Evolutionary conservation across 1,140 invertebrate species (phyloP).

Genomic region (Tenebrio molitor): DNA sequence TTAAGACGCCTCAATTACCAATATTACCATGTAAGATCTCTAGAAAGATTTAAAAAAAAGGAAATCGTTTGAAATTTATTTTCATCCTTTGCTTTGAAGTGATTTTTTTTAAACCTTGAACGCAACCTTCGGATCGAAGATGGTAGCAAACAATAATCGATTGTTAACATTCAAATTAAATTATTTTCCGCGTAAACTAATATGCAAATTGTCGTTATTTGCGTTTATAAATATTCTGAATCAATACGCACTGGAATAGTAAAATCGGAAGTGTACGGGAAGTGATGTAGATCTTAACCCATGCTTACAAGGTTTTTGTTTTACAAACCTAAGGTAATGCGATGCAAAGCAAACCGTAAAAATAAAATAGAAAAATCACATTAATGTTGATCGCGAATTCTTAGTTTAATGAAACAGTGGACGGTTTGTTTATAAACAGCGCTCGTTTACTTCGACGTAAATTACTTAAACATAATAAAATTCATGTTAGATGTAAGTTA

Average conservation of each 20-base stretch:
- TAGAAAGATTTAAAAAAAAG: conserved; percentile 8
- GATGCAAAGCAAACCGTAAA: no score
- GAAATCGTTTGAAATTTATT: conserved; percentile 17
- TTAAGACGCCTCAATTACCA: neutral
- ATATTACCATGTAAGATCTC: conserved; percentile 2
- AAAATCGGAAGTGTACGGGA: conserved; percentile 23
- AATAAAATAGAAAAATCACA: no score
- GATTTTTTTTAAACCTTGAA: conserved; percentile 21
- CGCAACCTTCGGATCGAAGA: conserved; percentile 16
- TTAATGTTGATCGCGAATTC: no score
- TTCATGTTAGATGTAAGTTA: no score
- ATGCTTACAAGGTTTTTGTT: no score
- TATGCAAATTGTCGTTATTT: conserved; percentile 3
- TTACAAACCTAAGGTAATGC: no score
- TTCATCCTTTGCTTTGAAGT: conserved; percentile 1
- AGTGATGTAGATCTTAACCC: neutral
- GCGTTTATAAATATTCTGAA: conserved; percentile 28
- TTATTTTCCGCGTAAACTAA: conserved; percentile 31
- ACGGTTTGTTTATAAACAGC: no score
- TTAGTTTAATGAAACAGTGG: no score
- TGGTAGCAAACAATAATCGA: conserved; percentile 33
- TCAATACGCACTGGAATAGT: conserved; percentile 13
- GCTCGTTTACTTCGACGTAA: no score
- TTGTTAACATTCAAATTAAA: conserved; percentile 38
- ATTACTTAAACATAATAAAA: no score